Evolutionary conservation across 2,888 invertebrate genomes (phyloP).

Genomic region (Xanthorhoe designata): DNA sequence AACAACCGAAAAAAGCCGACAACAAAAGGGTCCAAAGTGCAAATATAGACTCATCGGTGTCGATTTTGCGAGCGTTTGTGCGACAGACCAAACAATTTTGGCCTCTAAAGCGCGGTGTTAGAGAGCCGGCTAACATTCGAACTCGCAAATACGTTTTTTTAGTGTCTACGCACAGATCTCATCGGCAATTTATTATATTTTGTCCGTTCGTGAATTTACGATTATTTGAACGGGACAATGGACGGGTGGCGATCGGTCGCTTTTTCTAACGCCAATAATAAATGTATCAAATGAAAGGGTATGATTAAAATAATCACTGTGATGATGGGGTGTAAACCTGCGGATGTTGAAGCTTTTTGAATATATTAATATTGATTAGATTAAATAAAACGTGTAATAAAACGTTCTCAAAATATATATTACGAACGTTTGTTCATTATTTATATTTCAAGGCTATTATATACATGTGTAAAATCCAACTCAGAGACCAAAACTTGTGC

Average conservation of each 20-base stretch:
- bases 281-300: constrained; percentile 61
- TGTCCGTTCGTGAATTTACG: constrained; percentile 83
- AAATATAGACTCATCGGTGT: constrained; percentile 78
- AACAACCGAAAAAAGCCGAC: constrained; percentile 84
- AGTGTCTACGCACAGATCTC: constrained; percentile 80
- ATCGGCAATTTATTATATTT: constrained; percentile 86
- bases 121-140: constrained; percentile 21
- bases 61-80: constrained; percentile 46
- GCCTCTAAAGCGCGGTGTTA: constrained; percentile 48
- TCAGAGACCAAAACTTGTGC: too few relatives aligned
- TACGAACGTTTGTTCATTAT: too few relatives aligned
- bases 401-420: too few relatives aligned
- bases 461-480: too few relatives aligned
- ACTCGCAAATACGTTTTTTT: constrained; percentile 48
- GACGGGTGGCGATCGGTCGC: constrained; percentile 73
- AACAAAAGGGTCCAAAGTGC: constrained; percentile 81
- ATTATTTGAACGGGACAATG: constrained; percentile 82
- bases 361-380: constrained; percentile 23
- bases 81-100: constrained; percentile 50
- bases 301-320: constrained; percentile 46
- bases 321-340: constrained; percentile 41
- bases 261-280: constrained; percentile 79
- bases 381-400: background rate
- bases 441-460: too few relatives aligned
- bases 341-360: constrained; percentile 31